Percentiles rank a stretch among this genome's conserved stretches.
Conservation (phyloP, 2,888 invertebrate genomes). For the Furcula furcula region DNA sequence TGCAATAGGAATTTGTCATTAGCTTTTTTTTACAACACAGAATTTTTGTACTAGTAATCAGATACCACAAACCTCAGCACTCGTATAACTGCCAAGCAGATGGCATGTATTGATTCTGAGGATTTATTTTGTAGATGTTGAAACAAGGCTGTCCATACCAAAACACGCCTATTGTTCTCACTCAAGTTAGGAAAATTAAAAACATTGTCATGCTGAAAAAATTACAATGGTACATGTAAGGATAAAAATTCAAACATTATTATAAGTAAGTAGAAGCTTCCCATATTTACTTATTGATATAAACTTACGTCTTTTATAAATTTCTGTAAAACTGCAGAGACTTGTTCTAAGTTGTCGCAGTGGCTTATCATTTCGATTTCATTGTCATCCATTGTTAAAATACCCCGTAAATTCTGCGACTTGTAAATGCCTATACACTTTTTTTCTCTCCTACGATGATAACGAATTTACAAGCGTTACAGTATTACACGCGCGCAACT, state of each 20-base stretch:
- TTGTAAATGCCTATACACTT: too few species aligned
- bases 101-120: slow-evolving; percentile 65
- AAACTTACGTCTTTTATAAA: slow-evolving; percentile 57
- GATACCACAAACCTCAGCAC: slow-evolving; percentile 82
- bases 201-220: slow-evolving; percentile 70
- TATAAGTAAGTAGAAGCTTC: too few species aligned
- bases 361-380: slow-evolving; percentile 54
- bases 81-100: slow-evolving; percentile 83
- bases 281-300: too few species aligned
- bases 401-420: too few species aligned
- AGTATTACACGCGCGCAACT: too few species aligned
- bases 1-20: slow-evolving; percentile 63
- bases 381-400: slow-evolving; percentile 53
- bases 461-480: too few species aligned
- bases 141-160: slow-evolving; percentile 84
- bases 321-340: slow-evolving; percentile 41
- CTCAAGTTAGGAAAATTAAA: slow-evolving; percentile 84
- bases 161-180: slow-evolving; percentile 71
- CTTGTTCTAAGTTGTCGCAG: slow-evolving; percentile 40
- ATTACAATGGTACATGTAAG: not conserved
- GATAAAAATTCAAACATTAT: not conserved
- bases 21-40: too few species aligned
- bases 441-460: too few species aligned
- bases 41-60: not conserved
- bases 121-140: slow-evolving; percentile 76